Conservation (phyloP, 2,888 invertebrate genomes). For the Eutolmus rufibarbis region DNA sequence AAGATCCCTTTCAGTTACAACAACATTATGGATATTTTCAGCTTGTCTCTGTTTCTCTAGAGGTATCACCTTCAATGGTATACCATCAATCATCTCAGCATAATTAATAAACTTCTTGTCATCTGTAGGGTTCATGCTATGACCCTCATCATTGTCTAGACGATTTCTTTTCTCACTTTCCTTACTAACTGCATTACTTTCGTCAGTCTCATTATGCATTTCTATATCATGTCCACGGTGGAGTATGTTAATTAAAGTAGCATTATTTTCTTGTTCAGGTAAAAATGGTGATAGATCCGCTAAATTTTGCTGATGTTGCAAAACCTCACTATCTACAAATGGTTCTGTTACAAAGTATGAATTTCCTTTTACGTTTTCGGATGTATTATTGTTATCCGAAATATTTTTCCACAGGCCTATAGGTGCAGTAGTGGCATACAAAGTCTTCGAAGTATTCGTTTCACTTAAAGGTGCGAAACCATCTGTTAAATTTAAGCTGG, state of each 20-base stretch:
- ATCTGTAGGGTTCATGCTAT: slow-evolving; percentile 46
- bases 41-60: slow-evolving; percentile 42
- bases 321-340: slow-evolving; percentile 38
- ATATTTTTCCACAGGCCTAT: slow-evolving; percentile 42
- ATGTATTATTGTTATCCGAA: neutral
- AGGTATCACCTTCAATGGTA: slow-evolving; percentile 45
- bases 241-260: slow-evolving; percentile 68
- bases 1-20: neutral
- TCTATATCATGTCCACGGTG: slow-evolving; percentile 67
- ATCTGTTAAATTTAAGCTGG: slow-evolving; percentile 48
- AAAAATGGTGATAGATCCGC: slow-evolving; percentile 65
- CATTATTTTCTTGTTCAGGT: slow-evolving; percentile 71
- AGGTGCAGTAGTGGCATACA: slow-evolving; percentile 49
- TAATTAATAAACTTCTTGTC: slow-evolving; percentile 40
- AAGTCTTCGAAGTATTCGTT: slow-evolving; percentile 38
- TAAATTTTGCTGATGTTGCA: slow-evolving; percentile 38
- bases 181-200: slow-evolving; percentile 23
- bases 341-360: slow-evolving; percentile 48
- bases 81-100: slow-evolving; percentile 39
- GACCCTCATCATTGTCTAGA: slow-evolving; percentile 44
- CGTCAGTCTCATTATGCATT: slow-evolving; percentile 51
- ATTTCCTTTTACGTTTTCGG: neutral
- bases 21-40: slow-evolving; percentile 12
- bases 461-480: slow-evolving; percentile 41
- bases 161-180: slow-evolving; percentile 38